These are phyloP conservation scores for Peromyscus nudipes DNA, from an alignment of 2,797 vertebrate species.

Conservation along the genomic window DNA sequence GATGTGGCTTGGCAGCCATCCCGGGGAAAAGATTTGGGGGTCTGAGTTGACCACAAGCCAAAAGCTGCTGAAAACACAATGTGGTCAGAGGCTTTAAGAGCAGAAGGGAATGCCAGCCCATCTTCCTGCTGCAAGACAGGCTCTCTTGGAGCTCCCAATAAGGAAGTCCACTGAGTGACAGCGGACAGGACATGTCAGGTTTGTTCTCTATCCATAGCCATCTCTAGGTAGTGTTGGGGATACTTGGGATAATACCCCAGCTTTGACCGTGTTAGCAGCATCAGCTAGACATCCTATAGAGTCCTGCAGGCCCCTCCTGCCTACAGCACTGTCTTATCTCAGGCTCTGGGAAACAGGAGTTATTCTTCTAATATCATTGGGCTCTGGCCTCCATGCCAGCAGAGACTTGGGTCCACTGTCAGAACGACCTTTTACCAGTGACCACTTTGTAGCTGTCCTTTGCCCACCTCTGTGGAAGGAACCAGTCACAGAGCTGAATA, in stretches of 20 bases:
- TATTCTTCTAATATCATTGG: background rate
- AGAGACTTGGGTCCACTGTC: background rate
- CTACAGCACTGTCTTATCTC: background rate
- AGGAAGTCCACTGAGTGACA: background rate
- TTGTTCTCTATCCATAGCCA: background rate
- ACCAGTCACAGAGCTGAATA: background rate
- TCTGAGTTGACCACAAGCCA: slow-evolving; percentile 82
- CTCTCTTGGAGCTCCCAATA: background rate
- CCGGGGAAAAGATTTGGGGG: slow-evolving; percentile 80
- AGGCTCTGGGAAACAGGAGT: background rate
- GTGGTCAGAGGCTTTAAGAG: slow-evolving; percentile 37
- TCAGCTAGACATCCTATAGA: background rate
- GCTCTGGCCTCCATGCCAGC: background rate
- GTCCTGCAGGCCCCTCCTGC: background rate
- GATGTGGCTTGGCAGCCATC: slow-evolving; percentile 79
- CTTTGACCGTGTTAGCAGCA: background rate
- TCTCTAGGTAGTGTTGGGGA: background rate
- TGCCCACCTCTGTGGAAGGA: background rate
- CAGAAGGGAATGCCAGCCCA: slow-evolving; percentile 48
- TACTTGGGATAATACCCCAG: background rate
- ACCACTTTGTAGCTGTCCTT: background rate
- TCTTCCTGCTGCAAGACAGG: slow-evolving; percentile 40
- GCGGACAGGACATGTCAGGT: background rate
- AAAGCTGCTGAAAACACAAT: slow-evolving; percentile 73
- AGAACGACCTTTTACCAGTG: background rate